These are phyloP conservation scores for Potamarius usumacintae DNA, from an alignment of 2,113 vertebrate genomes.

Conservation along the genomic window DNA sequence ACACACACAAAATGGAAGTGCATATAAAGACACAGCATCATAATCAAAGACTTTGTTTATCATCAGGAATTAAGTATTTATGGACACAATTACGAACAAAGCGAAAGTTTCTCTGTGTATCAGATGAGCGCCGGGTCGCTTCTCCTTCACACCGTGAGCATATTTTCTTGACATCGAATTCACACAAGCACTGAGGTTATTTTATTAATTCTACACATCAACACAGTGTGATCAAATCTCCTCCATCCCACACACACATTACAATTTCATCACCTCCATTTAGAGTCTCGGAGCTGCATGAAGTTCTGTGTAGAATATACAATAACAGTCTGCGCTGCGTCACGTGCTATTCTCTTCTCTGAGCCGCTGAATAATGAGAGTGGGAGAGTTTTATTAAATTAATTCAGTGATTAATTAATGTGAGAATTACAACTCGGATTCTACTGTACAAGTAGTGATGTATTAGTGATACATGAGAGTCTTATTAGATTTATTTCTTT, in stretches of 20 bases:
- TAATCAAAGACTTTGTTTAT: background rate
- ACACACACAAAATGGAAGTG: background rate
- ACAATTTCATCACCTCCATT: too few species aligned
- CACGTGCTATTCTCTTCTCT: background rate
- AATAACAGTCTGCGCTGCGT: background rate
- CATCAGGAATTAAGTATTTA: background rate
- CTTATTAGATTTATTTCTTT: background rate
- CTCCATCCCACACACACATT: too few species aligned
- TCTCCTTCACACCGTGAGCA: background rate
- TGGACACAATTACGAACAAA: background rate
- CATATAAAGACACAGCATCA: background rate
- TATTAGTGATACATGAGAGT: fast-evolving
- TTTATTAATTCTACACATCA: too few species aligned
- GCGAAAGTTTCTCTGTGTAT: background rate
- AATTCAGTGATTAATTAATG: background rate
- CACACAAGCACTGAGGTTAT: too few species aligned
- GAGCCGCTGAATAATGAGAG: background rate
- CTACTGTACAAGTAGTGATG: background rate
- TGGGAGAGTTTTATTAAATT: background rate
- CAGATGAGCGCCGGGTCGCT: background rate
- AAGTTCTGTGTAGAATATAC: too few species aligned
- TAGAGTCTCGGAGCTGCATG: too few species aligned
- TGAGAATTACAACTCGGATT: background rate
- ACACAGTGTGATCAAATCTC: too few species aligned
- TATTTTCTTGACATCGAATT: background rate